Evolutionary conservation across 2,797 vertebrate species (phyloP).

Genomic region (Australoheros facetus): DNA sequence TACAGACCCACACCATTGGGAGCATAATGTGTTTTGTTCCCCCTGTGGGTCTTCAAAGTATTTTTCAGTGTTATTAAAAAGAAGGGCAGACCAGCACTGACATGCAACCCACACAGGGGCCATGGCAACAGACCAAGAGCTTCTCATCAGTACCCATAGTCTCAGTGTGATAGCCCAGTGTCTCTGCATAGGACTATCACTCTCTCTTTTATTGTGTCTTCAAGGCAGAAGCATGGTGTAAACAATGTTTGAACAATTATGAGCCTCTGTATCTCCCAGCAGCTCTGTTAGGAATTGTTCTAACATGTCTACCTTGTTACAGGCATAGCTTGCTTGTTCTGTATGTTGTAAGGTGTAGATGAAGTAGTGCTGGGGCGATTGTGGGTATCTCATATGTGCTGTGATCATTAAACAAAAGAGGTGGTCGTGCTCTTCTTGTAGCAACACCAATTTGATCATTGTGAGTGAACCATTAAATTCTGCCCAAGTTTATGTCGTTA

Average conservation of each 20-base stretch:
- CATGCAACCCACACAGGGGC: slow-evolving; percentile 68
- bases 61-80: slow-evolving; percentile 70
- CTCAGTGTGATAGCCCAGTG: slow-evolving; percentile 56
- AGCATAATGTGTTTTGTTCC: slow-evolving; percentile 50
- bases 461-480: slow-evolving; percentile 11
- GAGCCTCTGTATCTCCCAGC: slow-evolving; percentile 57
- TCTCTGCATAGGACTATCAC: slow-evolving; percentile 65
- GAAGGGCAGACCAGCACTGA: slow-evolving; percentile 59
- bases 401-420: slow-evolving; percentile 48
- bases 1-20: slow-evolving; percentile 38
- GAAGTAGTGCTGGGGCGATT: slow-evolving; percentile 10
- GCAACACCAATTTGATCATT: slow-evolving; percentile 44
- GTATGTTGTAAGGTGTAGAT: slow-evolving; percentile 42
- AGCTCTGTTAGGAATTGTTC: slow-evolving; percentile 51
- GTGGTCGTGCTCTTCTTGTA: slow-evolving; percentile 20
- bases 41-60: slow-evolving; percentile 58
- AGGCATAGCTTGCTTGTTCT: slow-evolving; percentile 44
- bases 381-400: slow-evolving; percentile 20
- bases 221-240: slow-evolving; percentile 66
- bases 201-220: slow-evolving; percentile 72
- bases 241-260: slow-evolving; percentile 74
- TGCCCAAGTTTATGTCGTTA: slow-evolving; percentile 16
- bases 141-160: slow-evolving; percentile 69
- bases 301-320: slow-evolving; percentile 55
- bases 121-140: slow-evolving; percentile 71